Percentiles rank a stretch among this genome's conserved stretches.
phyloP scores from a whole-genome alignment of 2,888 invertebrate species.

The Metalampra italica region DNA sequence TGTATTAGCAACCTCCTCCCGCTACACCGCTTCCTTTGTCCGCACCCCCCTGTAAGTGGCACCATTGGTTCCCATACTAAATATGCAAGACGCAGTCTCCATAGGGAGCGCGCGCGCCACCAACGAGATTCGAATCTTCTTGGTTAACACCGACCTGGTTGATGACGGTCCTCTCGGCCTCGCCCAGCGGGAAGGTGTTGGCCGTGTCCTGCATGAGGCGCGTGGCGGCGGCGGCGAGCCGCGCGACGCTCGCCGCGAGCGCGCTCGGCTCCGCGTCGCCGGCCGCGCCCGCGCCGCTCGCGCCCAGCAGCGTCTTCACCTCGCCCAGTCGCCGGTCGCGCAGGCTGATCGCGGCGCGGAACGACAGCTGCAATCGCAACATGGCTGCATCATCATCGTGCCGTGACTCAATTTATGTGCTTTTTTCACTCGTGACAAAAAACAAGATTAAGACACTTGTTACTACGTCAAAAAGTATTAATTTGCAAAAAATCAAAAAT shows the following conservation, averaged over 20 bases:
- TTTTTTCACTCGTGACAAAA: no score
- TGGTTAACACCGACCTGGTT: slow-evolving; percentile 74
- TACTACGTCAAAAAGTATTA: no score
- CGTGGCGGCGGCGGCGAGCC: slow-evolving; percentile 79
- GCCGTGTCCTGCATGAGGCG: slow-evolving; percentile 83
- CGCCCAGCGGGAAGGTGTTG: slow-evolving; percentile 83
- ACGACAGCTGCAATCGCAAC: slow-evolving; percentile 48
- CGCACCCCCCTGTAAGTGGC: no score
- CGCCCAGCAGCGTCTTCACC: slow-evolving; percentile 81
- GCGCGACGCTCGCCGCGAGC: slow-evolving; percentile 51
- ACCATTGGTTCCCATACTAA: no score
- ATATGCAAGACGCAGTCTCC: no score
- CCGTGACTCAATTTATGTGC: no score
- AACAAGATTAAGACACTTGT: no score
- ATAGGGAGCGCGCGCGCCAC: no score
- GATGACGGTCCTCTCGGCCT: slow-evolving; percentile 82
- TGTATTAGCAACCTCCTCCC: no score
- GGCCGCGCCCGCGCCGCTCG: slow-evolving; percentile 59
- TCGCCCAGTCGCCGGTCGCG: slow-evolving; percentile 86
- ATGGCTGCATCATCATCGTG: background rate
- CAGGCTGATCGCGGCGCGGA: slow-evolving; percentile 75
- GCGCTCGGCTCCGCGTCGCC: slow-evolving; percentile 47
- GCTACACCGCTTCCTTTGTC: no score
- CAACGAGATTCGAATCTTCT: no score
- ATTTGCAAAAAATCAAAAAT: no score